These are phyloP conservation scores for Amiota mariae DNA, from an alignment of 2,888 invertebrate species.

Conservation along the genomic window DNA sequence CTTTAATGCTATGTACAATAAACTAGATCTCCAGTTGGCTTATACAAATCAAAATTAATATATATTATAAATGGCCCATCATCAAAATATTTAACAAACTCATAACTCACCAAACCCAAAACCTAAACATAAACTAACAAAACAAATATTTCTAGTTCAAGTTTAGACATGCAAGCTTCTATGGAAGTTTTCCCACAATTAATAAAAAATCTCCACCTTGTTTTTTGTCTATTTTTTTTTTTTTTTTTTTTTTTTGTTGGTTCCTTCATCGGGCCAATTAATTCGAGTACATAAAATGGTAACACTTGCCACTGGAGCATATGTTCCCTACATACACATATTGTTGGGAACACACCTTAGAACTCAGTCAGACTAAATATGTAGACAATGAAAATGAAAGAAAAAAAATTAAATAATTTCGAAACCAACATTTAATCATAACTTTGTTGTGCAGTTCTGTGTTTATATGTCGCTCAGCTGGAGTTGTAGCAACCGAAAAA, in stretches of 20 bases:
- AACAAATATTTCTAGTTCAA: not conserved
- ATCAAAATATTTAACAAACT: constrained; percentile 19
- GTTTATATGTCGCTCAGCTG: constrained; percentile 50
- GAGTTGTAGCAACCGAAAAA: constrained; percentile 17
- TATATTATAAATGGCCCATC: constrained; percentile 3
- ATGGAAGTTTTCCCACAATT: constrained; percentile 26
- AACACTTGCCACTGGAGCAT: constrained; percentile 61
- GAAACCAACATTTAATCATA: constrained; percentile 52
- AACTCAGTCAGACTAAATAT: constrained; percentile 22
- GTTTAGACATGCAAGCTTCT: not conserved
- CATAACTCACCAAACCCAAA: not conserved
- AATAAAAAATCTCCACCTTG: constrained; percentile 24
- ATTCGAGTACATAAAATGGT: constrained; percentile 54
- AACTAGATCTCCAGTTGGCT: too few species aligned
- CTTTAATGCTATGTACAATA: too few species aligned
- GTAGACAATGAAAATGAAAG: constrained; percentile 21
- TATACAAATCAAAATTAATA: not conserved
- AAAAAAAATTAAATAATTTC: not conserved
- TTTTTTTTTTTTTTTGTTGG: not conserved
- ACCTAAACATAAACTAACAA: not conserved
- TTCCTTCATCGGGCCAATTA: constrained; percentile 50
- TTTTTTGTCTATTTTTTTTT: not conserved
- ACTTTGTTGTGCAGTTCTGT: constrained; percentile 54
- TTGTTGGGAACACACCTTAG: not conserved
- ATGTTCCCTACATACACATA: not conserved